phyloP scores from a whole-genome alignment of 2,113 vertebrate species.

The Charadrius vociferus region DNA sequence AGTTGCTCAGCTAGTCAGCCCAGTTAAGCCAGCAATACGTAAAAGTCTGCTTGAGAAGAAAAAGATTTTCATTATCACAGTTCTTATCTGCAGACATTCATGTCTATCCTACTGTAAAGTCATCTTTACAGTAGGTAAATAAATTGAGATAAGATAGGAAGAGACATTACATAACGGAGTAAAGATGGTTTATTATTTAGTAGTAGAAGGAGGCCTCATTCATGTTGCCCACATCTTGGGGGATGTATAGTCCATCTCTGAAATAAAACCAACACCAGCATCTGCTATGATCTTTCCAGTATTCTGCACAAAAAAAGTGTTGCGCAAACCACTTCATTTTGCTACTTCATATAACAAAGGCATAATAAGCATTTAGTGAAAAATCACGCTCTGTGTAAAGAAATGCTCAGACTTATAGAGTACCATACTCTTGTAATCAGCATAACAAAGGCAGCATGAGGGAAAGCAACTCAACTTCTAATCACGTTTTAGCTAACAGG shows the following conservation, averaged over 20 bases:
- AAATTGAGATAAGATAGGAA: background rate
- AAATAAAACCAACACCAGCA: background rate
- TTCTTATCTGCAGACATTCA: background rate
- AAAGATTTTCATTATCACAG: background rate
- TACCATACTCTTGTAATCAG: background rate
- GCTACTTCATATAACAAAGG: background rate
- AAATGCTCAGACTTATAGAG: background rate
- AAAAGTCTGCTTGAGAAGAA: background rate
- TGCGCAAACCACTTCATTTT: background rate
- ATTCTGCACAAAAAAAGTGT: background rate
- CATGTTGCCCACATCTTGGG: background rate
- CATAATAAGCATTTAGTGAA: background rate
- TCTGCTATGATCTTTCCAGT: background rate
- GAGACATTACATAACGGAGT: background rate
- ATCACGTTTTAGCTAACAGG: constrained; percentile 35
- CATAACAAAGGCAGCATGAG: background rate
- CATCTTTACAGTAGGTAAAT: background rate
- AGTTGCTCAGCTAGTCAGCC: background rate
- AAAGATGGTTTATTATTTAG: background rate
- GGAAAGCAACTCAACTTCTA: constrained; percentile 25
- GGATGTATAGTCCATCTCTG: background rate
- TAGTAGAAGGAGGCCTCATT: background rate
- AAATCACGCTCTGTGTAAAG: background rate
- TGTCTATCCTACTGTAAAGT: background rate
- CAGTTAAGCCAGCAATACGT: background rate